These are phyloP conservation scores for Urocynchramus pylzowi DNA, from an alignment of 2,113 vertebrate species.

Conservation along the genomic window DNA sequence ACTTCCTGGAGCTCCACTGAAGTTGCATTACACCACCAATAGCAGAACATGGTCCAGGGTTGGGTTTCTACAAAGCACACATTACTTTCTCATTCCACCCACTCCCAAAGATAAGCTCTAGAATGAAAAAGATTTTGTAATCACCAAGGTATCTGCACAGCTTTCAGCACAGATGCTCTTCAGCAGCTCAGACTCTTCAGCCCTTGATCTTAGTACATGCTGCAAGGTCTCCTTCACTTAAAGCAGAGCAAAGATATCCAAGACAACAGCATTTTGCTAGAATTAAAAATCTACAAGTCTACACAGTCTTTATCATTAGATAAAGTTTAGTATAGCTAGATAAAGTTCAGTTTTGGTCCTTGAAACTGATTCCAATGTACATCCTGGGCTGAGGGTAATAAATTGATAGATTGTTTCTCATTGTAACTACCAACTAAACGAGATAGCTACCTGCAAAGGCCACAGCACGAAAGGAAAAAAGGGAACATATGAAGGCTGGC, in stretches of 20 bases:
- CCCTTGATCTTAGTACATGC: neutral
- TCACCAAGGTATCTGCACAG: neutral
- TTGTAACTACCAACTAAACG: neutral
- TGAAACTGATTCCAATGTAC: neutral
- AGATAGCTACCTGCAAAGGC: neutral
- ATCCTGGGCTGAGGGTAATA: neutral
- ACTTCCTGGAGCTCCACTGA: neutral
- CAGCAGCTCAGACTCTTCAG: neutral
- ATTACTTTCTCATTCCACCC: neutral
- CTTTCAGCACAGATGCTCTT: neutral
- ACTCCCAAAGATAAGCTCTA: neutral
- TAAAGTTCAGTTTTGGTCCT: neutral
- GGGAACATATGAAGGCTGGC: neutral
- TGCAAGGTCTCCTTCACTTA: neutral
- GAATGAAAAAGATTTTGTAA: neutral
- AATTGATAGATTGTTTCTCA: neutral
- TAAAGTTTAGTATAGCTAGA: neutral
- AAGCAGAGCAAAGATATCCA: neutral
- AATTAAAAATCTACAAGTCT: neutral
- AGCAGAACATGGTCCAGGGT: neutral
- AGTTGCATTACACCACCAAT: neutral
- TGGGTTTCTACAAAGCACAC: neutral
- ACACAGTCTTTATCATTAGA: neutral
- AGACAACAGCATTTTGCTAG: neutral
- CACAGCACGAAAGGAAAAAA: neutral